Evolutionary conservation across 2,888 invertebrate genomes (phyloP), one percentile per base, ranked within the genome.

Genomic region (Dendrolimus pini): DNA sequence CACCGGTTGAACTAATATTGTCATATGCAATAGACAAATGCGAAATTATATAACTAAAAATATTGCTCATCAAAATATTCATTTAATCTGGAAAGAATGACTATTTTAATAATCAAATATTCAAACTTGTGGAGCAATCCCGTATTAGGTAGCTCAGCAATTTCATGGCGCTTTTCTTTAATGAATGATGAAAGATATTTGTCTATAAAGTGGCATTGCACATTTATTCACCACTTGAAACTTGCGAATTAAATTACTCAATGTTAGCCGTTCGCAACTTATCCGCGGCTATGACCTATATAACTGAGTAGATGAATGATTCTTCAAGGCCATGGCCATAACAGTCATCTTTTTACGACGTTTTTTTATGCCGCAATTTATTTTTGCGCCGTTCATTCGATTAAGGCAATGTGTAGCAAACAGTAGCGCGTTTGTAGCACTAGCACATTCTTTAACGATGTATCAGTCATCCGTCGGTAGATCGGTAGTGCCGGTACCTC

Each of bases 391-490:
- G 70, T 65, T 62, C 68, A 64, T 66, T 66, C 69, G 65, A 71
- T 69, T 71, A 73, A 68, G 70, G 71, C 65, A 66, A 68, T 70
- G 70, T 78, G 72, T 72, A 69, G 64, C 68, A 69, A 78, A 72
- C 71, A 74, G 69, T 66, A 68, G 72, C 67, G 69, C 66, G 71
- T 69, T 70, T 74, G 70, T 47, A 47, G 12, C 47, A 47, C 47
- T 10, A 66, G 68, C 69, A 71, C 77, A 83, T 82, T 81, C 79
- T 70, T 71, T 67, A 65, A 64, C 68, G 72, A 77, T 79, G 77
- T 76, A 78, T 81, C 78, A 77, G 65, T 30, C 30, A 30, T 30
- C 30, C 30, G 6, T 30, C 30, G 30, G 30, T 30, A 30, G 30
- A 30, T 30, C 30, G 59, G 57, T 57, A 53, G 62, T 63, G 64